Base-by-base conservation (phyloP, 2,113 vertebrate species). In the Hassar affinis region DNA sequence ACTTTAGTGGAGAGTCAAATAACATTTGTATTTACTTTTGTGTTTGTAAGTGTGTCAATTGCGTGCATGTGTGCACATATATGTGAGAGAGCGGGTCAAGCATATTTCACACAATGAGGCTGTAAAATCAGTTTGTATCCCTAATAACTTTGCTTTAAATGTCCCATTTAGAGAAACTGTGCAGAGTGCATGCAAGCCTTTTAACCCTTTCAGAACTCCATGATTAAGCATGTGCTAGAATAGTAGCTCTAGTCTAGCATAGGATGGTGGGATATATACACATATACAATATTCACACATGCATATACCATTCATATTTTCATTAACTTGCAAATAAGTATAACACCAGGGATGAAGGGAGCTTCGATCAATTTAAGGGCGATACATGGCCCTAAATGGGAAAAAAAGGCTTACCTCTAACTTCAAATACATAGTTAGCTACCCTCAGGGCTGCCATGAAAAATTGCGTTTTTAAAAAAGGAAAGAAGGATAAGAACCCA, bases 11-110 rank as follows among this genome's bases (percentile, higher is more conserved):
- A 83, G 74, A 81, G 80, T 85, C 85, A 72, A 88, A 85, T 66
- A 85, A 88, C 84, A 83, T 82, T 77, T 86, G 64, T 86, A 82
- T 86, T 78, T 86, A 64, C 78, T 57, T 83, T 69, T 85, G 83
- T 76, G 56, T 80, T 80, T 84, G 61, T 72, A 5, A 78, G 42
- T 61, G 51, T 35, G 49, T 72, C 42, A 57, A 69, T n/a, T 69
- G 76, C 33, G 18, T 80, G 30, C 54, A 52, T 80, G 52, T 81
- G 74, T 84, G 79, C 47, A 76, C 59, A 80, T 88, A 47, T 30
- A 84, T 72, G 77, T 78, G 57, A 82, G 79, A 82, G 74, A 14
- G 74, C 18, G 38, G 66, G 71, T 87, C 84, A 83, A 87, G 79
- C 52, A 49, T 81, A 59, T 85, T 85, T 72, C 64, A 80, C 64